A percentile compares a stretch with the other conserved stretches of the same genome.
These are phyloP conservation scores for Brachylomia viminalis DNA, from an alignment of 2,888 invertebrate genomes.

Conservation along the genomic window DNA sequence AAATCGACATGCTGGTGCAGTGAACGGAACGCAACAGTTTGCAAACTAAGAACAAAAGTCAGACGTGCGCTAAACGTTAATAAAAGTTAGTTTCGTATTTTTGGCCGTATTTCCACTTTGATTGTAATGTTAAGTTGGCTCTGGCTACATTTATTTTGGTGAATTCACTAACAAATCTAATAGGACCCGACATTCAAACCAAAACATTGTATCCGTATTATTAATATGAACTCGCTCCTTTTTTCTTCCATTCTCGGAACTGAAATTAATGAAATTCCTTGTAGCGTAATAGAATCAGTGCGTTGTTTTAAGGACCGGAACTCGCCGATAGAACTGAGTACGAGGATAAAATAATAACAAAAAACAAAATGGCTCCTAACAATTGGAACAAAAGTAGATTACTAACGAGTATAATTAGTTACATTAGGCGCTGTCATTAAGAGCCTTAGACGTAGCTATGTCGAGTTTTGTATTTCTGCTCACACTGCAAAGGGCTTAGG, in stretches of 20 bases:
- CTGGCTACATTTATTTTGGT: not conserved
- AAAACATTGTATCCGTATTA: not conserved
- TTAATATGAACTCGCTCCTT: not conserved
- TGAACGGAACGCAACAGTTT: constrained; percentile 48
- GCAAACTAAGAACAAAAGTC: constrained; percentile 59
- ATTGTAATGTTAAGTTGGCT: constrained; percentile 35
- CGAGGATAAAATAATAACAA: constrained; percentile 29
- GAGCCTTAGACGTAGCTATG: constrained; percentile 25
- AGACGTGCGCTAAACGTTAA: constrained; percentile 39
- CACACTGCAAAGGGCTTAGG: constrained; percentile 22
- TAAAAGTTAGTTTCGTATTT: constrained; percentile 52
- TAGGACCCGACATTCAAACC: not conserved
- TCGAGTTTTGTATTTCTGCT: constrained; percentile 40
- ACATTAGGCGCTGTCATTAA: constrained; percentile 50
- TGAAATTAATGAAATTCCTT: not conserved
- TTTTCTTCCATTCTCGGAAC: not conserved
- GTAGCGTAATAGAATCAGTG: not conserved
- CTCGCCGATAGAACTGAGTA: constrained; percentile 1
- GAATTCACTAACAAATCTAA: not conserved
- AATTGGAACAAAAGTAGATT: constrained; percentile 48
- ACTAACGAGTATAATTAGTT: constrained; percentile 58
- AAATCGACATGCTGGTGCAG: constrained; percentile 24
- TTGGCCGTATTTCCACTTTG: constrained; percentile 36
- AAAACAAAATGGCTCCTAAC: constrained; percentile 22
- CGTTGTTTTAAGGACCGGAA: not conserved